A percentile compares a stretch with the other conserved stretches of the same genome.
Evolutionary conservation across 2,113 vertebrate species (phyloP).

Genomic region (Rattus rattus): DNA sequence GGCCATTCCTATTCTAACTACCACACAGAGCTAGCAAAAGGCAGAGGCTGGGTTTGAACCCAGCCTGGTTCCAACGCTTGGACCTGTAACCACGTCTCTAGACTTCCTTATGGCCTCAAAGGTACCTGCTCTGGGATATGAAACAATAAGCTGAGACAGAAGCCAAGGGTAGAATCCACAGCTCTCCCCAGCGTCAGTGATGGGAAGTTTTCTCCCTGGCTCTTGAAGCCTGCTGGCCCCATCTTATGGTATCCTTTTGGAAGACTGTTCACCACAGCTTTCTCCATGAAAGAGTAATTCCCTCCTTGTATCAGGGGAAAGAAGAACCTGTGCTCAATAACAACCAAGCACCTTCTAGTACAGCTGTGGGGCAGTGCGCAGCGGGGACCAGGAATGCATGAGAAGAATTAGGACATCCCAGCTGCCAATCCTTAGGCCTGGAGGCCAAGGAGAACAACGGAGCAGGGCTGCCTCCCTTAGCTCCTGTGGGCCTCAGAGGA

Average conservation of each 20-base stretch:
- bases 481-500: neutral
- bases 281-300: neutral
- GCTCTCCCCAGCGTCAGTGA: neutral
- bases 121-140: neutral
- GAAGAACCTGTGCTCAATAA: conserved; percentile 22
- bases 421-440: neutral
- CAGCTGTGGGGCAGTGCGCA: neutral
- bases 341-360: neutral
- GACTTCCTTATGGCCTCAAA: neutral
- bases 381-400: neutral
- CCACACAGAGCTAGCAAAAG: neutral
- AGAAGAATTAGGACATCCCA: conserved; percentile 15
- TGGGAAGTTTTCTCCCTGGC: neutral
- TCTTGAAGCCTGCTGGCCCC: neutral
- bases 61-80: neutral
- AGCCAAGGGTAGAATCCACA: neutral
- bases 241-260: conserved; percentile 4
- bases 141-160: neutral
- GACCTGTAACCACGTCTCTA: neutral
- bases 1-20: neutral
- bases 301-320: neutral
- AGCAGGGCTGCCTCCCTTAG: neutral
- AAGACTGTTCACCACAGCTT: neutral
- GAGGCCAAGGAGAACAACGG: neutral
- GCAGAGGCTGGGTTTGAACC: neutral